Conservation (phyloP, 2,888 invertebrate species). For the Cryptus viduatorius region DNA sequence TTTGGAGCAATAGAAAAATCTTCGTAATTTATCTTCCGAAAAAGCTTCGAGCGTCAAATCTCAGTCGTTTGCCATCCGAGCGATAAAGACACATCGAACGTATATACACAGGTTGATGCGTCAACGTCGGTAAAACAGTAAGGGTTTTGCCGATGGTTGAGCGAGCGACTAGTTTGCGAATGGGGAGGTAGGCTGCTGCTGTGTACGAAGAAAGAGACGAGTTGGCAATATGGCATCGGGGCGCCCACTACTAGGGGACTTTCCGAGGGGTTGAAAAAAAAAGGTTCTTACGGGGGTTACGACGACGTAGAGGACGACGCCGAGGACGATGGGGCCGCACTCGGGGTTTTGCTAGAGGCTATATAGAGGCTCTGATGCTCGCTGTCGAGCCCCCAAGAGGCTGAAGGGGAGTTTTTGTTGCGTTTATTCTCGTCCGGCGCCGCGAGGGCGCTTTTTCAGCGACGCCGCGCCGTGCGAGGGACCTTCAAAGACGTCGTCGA, state of each 20-base stretch:
- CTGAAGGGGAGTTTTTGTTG: constrained; percentile 76
- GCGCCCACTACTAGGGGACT: constrained; percentile 41
- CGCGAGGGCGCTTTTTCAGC: constrained; percentile 78
- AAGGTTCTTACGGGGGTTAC: constrained; percentile 52
- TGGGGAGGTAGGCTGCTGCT: not conserved
- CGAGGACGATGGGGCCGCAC: constrained; percentile 55
- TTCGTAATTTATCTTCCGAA: not conserved
- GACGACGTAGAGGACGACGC: constrained; percentile 51
- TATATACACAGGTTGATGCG: constrained; percentile 26
- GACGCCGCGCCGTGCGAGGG: constrained; percentile 68
- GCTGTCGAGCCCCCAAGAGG: constrained; percentile 67
- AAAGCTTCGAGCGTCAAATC: not conserved
- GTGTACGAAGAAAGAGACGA: constrained; percentile 21
- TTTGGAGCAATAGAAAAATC: not conserved
- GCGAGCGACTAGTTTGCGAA: constrained; percentile 38
- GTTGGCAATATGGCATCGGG: constrained; percentile 41
- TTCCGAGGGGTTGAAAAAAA: constrained; percentile 52
- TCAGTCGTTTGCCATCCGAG: constrained; percentile 19
- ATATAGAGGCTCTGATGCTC: constrained; percentile 41
- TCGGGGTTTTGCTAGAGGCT: constrained; percentile 23
- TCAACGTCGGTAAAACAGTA: constrained; percentile 73
- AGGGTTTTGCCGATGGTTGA: constrained; percentile 50
- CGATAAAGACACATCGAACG: constrained; percentile 16
- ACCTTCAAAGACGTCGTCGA: constrained; percentile 65
- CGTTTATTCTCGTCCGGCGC: constrained; percentile 77